These are phyloP conservation scores for Spatulosminthurus flaviceps DNA, from an alignment of 2,888 invertebrate genomes.

Conservation along the genomic window DNA sequence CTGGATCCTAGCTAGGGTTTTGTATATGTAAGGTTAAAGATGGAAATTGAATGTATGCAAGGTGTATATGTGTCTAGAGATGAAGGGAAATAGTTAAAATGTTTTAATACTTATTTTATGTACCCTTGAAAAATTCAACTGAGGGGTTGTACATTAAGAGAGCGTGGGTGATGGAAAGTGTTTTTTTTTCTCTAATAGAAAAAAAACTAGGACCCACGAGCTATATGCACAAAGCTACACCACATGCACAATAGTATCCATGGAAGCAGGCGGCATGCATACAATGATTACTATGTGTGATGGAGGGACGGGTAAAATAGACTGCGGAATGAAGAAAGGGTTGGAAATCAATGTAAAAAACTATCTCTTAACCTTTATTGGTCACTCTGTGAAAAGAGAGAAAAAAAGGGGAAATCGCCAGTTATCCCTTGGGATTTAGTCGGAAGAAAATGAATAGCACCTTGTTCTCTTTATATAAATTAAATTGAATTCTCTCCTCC, in stretches of 20 bases:
- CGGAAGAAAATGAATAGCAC: constrained; percentile 64
- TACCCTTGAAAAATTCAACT: constrained; percentile 11
- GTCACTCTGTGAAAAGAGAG: constrained; percentile 52
- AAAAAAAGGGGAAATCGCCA: constrained; percentile 62
- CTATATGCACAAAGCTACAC: not conserved
- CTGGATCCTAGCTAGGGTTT: not conserved
- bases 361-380: constrained; percentile 61
- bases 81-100: not conserved
- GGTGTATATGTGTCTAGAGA: not conserved
- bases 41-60: not conserved
- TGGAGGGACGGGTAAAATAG: constrained; percentile 27
- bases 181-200: not conserved
- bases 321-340: constrained; percentile 46
- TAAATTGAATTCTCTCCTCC: constrained; percentile 63
- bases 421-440: constrained; percentile 62
- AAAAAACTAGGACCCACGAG: not conserved
- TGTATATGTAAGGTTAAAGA: not conserved
- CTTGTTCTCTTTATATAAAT: constrained; percentile 64
- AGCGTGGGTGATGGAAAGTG: constrained; percentile 10
- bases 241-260: not conserved
- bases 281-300: constrained; percentile 29
- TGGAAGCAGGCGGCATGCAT: not conserved
- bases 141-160: not conserved
- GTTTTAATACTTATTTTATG: constrained; percentile 14
- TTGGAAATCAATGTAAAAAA: constrained; percentile 59